phyloP scores from a whole-genome alignment of 35 echinoderm and acorn worm species.

The Stichopus chloronotus region DNA sequence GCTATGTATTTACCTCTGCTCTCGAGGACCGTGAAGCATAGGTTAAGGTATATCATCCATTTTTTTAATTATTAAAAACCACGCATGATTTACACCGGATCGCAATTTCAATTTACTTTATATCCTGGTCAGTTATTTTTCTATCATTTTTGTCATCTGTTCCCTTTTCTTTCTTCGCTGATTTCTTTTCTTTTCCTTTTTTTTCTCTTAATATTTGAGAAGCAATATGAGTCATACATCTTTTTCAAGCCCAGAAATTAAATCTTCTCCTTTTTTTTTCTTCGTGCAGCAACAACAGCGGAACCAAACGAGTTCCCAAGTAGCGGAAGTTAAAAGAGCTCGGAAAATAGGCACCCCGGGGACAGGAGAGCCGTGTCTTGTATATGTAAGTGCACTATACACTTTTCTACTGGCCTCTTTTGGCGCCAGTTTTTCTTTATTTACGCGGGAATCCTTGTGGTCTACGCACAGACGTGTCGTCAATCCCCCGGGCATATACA shows the following conservation, averaged over 20 bases:
- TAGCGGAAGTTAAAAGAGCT: constrained; percentile 48
- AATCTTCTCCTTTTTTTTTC: neutral
- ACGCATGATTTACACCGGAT: constrained; percentile 13
- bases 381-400: constrained; percentile 48
- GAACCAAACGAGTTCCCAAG: constrained; percentile 27
- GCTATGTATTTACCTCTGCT: no score
- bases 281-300: neutral
- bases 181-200: neutral
- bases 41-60: no score
- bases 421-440: constrained; percentile 47
- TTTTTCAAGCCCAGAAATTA: constrained; percentile 30
- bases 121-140: no score
- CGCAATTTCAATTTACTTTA: neutral
- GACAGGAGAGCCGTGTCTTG: constrained; percentile 48
- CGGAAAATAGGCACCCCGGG: constrained; percentile 35
- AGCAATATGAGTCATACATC: constrained; percentile 41
- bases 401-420: constrained; percentile 38
- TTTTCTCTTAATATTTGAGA: neutral
- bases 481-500: constrained; percentile 50
- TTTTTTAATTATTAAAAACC: neutral
- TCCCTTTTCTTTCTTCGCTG: neutral
- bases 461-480: constrained; percentile 31
- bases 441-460: constrained; percentile 32
- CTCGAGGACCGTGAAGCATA: no score
- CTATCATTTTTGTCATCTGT: neutral